Evolutionary conservation across 2,888 invertebrate species (phyloP), one percentile per base, ranked within the genome.

Genomic region (Agriopis marginaria): DNA sequence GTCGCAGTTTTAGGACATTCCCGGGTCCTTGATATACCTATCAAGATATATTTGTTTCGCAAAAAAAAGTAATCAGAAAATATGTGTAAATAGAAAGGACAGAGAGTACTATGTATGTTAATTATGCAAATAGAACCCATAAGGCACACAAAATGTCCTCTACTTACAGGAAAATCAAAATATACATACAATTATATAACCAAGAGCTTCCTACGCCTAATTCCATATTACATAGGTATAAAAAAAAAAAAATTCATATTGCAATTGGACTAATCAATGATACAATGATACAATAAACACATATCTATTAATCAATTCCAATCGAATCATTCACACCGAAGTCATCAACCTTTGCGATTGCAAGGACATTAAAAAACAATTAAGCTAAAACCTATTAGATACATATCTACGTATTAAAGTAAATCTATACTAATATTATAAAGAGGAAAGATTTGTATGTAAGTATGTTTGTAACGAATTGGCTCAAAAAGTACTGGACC

Each of bases 281-380:
- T 64, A 64, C 54, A 70, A 40, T 7, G 7, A 42, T 9, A 8
- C 42, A 42, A 42, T 42, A 69, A 61, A 61, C 47, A 59, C 44
- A 53, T 63, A 64, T 45, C 64, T 56, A 70, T 66, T 66, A 70
- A 70, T 70, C 59, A 51, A 63, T 66, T 63, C 47, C 40, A 66
- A 70, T 66, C 61, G 59, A 59, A 70, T 54, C 66, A 63, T 70
- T 70, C 66, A 66, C 66, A 63, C 66, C 58, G 45, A 50, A 40
- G 63, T 66, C 66, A 63, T 63, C 49, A 63, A 70, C 62, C 66
- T 70, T 7, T n/a, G 47, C 56, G 50, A 69, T 69, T 45, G 65
- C 65, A 69, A 70, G 66, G 66, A 70, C 70, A 70, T 70, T 62
- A 58, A 66, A 69, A 69, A 65, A 66, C 61, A 64, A 68, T 60